A percentile compares a stretch with the other conserved stretches of the same genome.
phyloP scores from a whole-genome alignment of 2,888 invertebrate species.

The Apodemia duryi region DNA sequence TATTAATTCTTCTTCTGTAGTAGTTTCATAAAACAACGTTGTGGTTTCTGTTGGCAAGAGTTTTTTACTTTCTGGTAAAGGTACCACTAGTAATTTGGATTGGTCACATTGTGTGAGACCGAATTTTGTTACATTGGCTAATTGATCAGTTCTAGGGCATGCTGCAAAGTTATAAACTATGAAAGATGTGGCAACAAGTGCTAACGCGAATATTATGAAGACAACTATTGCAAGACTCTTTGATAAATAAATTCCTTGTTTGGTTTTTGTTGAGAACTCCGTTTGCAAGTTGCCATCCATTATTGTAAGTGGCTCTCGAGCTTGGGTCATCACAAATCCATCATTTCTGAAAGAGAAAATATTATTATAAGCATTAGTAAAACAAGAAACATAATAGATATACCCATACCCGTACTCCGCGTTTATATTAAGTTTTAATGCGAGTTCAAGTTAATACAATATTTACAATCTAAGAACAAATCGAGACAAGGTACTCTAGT shows the following conservation, averaged over 20 bases:
- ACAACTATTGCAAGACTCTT: slow-evolving; percentile 82
- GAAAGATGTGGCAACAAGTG: slow-evolving; percentile 84
- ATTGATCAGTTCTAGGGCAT: slow-evolving; percentile 75
- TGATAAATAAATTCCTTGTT: slow-evolving; percentile 82
- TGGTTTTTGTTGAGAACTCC: slow-evolving; percentile 81
- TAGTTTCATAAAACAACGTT: slow-evolving; percentile 36
- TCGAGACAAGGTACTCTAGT: slow-evolving; percentile 13
- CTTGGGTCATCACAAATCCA: slow-evolving; percentile 71
- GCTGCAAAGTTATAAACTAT: slow-evolving; percentile 88
- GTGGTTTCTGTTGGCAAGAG: slow-evolving; percentile 56
- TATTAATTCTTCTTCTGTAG: slow-evolving; percentile 32
- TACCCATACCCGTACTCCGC: no score
- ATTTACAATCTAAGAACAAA: background rate
- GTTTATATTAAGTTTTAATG: no score
- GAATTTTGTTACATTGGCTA: slow-evolving; percentile 67
- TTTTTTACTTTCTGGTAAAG: slow-evolving; percentile 52
- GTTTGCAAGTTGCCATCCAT: slow-evolving; percentile 81
- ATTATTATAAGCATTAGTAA: background rate
- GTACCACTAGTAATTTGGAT: slow-evolving; percentile 61
- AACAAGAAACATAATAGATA: no score
- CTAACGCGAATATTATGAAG: slow-evolving; percentile 81
- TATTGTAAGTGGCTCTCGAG: slow-evolving; percentile 72
- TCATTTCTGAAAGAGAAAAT: slow-evolving; percentile 55
- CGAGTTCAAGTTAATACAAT: background rate
- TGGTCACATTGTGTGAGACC: slow-evolving; percentile 65